Evolutionary conservation across 2,888 invertebrate genomes (phyloP).

Genomic region (Calameuta idolon): DNA sequence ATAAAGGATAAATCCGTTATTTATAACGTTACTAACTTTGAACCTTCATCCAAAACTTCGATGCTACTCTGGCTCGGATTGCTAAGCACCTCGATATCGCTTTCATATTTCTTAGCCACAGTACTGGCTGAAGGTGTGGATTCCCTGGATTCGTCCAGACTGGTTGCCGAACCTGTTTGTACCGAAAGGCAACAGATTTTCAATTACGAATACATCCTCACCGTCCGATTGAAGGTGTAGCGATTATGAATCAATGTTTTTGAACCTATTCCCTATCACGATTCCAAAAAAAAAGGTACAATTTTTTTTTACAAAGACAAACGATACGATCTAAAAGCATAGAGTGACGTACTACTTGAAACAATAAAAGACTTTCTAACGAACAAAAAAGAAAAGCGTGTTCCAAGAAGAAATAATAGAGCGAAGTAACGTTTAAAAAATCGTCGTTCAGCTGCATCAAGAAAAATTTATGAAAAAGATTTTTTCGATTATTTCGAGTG

Average conservation of each 20-base stretch:
- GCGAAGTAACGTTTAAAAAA: not conserved
- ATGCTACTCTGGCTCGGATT: slow-evolving; percentile 81
- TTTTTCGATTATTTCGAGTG: not conserved
- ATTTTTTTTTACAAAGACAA: not conserved
- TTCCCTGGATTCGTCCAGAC: slow-evolving; percentile 63
- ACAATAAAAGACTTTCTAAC: not conserved
- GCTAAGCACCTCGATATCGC: slow-evolving; percentile 78
- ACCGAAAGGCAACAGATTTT: not conserved
- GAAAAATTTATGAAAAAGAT: not conserved
- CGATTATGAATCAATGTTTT: not conserved
- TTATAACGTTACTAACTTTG: slow-evolving; percentile 54
- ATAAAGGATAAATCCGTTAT: not conserved
- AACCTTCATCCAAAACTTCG: slow-evolving; percentile 71
- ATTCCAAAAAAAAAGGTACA: not conserved
- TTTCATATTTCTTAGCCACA: slow-evolving; percentile 68
- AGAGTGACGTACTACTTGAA: not conserved
- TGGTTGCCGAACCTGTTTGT: slow-evolving; percentile 64
- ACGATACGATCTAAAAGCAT: not conserved
- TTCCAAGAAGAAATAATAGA: not conserved
- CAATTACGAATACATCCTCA: not conserved
- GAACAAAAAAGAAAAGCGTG: slow-evolving; percentile 20
- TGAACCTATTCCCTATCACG: not conserved
- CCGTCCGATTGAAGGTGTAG: not conserved
- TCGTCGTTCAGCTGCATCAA: not conserved
- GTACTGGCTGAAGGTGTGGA: slow-evolving; percentile 60